These are phyloP conservation scores for Empis livida DNA, from an alignment of 2,888 invertebrate species.

Conservation along the genomic window DNA sequence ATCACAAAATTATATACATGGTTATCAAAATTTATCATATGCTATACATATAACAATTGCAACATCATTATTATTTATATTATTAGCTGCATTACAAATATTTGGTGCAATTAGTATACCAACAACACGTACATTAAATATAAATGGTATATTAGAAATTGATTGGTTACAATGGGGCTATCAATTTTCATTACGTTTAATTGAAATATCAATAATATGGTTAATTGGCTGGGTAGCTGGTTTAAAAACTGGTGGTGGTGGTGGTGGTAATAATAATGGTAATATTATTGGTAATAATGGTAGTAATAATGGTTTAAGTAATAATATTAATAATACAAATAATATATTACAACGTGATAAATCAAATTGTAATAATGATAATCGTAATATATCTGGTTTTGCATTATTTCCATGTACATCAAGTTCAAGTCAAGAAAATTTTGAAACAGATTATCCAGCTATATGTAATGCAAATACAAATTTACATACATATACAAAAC, in stretches of 20 bases:
- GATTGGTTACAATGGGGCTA: constrained; percentile 90
- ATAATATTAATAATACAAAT: background rate
- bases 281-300: constrained; percentile 9
- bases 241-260: constrained; percentile 41
- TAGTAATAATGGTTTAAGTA: constrained; percentile 7
- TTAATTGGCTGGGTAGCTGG: constrained; percentile 80
- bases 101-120: constrained; percentile 62
- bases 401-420: constrained; percentile 72
- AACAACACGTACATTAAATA: constrained; percentile 24
- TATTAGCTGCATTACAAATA: constrained; percentile 71
- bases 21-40: constrained; percentile 68
- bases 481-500: constrained; percentile 66
- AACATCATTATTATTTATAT: constrained; percentile 69
- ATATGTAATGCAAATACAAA: constrained; percentile 79
- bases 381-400: constrained; percentile 56
- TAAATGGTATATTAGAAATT: constrained; percentile 42
- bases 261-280: constrained; percentile 20
- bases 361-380: constrained; percentile 14
- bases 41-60: constrained; percentile 84
- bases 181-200: constrained; percentile 69
- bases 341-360: background rate
- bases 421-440: constrained; percentile 72
- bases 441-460: constrained; percentile 71
- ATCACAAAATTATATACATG: constrained; percentile 65
- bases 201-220: constrained; percentile 79